Percentiles rank a stretch among this genome's conserved stretches.
Evolutionary conservation across 2,113 vertebrate species (phyloP).

Genomic region (Mirounga angustirostris): DNA sequence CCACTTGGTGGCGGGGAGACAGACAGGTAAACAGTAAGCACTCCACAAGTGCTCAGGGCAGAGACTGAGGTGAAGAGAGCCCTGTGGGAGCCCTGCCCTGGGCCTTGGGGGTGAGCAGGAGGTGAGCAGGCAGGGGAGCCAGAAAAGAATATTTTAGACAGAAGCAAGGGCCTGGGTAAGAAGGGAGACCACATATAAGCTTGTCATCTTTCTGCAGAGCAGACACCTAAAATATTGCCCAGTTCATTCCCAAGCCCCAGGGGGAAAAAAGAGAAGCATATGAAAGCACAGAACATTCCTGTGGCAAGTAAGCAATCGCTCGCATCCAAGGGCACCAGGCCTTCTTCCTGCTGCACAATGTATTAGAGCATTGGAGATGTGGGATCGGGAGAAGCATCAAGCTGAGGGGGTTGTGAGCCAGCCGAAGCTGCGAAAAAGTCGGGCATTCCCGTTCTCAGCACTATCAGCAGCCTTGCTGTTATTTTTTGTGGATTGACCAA

Average conservation of each 20-base stretch:
- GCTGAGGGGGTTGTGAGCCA: background rate
- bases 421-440: background rate
- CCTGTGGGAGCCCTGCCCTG: background rate
- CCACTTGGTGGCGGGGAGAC: background rate
- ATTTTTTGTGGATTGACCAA: background rate
- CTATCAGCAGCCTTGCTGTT: background rate
- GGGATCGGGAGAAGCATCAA: background rate
- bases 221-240: slow-evolving; percentile 1
- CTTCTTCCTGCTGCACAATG: background rate
- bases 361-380: background rate
- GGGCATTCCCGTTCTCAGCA: background rate
- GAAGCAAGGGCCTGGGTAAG: background rate
- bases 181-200: background rate
- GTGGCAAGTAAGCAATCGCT: background rate
- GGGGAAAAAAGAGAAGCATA: background rate
- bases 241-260: background rate
- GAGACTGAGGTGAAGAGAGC: background rate
- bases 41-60: background rate
- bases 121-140: background rate
- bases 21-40: background rate
- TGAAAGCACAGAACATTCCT: slow-evolving; percentile 10
- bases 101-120: background rate
- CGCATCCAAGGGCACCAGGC: background rate
- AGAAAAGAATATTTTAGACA: background rate
- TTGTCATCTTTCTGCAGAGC: background rate